Evolutionary conservation across 1,140 invertebrate species (phyloP).

Genomic region (Aphelenchoides fujianensis): DNA sequence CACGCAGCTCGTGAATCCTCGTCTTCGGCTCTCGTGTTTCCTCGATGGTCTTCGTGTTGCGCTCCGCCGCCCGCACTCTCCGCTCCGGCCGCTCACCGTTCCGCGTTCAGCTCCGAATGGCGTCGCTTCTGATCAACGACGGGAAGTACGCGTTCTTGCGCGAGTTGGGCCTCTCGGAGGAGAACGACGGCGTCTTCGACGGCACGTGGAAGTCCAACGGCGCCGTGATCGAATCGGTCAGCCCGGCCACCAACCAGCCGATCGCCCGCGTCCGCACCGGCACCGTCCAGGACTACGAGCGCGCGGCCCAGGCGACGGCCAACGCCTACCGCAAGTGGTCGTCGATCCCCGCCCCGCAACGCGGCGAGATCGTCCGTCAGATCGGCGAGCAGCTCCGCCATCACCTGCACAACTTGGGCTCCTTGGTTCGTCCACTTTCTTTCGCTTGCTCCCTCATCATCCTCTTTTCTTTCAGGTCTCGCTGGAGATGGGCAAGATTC

Average conservation of each 20-base stretch:
- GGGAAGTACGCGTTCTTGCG: slow-evolving; percentile 56
- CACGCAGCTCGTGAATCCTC: no score
- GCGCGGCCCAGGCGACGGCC: slow-evolving; percentile 24
- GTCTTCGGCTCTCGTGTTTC: not conserved
- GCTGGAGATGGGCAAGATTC: slow-evolving; percentile 62
- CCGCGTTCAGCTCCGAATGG: slow-evolving; percentile 46
- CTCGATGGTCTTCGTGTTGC: slow-evolving; percentile 13
- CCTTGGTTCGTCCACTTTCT: slow-evolving; percentile 39
- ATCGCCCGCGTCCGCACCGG: slow-evolving; percentile 57
- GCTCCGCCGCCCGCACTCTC: not conserved
- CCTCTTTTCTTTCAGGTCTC: slow-evolving; percentile 53
- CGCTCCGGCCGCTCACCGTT: slow-evolving; percentile 14
- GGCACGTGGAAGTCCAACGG: slow-evolving; percentile 26
- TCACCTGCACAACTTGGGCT: slow-evolving; percentile 42
- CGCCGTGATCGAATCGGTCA: slow-evolving; percentile 28
- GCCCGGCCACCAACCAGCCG: slow-evolving; percentile 56
- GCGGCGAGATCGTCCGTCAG: slow-evolving; percentile 51
- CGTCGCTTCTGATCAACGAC: slow-evolving; percentile 53
- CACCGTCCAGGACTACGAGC: slow-evolving; percentile 53
- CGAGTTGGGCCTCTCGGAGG: slow-evolving; percentile 53
- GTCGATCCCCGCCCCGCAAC: slow-evolving; percentile 38
- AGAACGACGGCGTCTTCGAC: slow-evolving; percentile 57
- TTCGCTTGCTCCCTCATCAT: slow-evolving; percentile 30
- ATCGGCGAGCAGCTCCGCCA: slow-evolving; percentile 40
- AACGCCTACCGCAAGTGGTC: slow-evolving; percentile 33